Evolutionary conservation across 2,113 vertebrate species (phyloP).

Genomic region (Pterophyllum scalare): DNA sequence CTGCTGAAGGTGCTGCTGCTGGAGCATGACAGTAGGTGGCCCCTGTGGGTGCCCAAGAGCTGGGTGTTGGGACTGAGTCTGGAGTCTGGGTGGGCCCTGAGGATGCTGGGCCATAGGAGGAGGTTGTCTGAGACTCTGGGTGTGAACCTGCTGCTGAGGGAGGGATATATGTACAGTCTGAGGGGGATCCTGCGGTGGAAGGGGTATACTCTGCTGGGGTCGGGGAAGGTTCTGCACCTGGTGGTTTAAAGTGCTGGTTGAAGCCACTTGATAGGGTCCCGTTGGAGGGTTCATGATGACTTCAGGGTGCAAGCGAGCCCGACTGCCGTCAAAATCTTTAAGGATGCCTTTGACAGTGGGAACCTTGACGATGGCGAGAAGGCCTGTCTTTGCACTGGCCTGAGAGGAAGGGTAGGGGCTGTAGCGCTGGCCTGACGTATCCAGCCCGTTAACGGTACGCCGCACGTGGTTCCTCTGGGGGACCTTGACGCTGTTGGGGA

Average conservation of each 20-base stretch:
- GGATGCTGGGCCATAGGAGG: constrained; percentile 74
- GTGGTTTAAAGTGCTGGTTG: constrained; percentile 98
- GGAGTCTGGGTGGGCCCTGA: constrained; percentile 76
- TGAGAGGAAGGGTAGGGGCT: constrained; percentile 96
- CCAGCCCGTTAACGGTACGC: constrained; percentile 97
- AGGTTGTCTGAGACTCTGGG: constrained; percentile 79
- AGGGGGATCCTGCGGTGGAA: constrained; percentile 79
- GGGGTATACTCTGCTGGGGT: constrained; percentile 71
- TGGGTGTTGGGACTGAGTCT: constrained; percentile 76
- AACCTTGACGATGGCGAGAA: constrained; percentile 94
- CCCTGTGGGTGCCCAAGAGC: constrained; percentile 76
- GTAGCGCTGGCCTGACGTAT: constrained; percentile 97
- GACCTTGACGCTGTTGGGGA: constrained; percentile 99
- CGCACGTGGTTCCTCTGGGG: constrained; percentile 98
- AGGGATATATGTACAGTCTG: constrained; percentile 77
- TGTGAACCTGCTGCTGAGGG: constrained; percentile 73
- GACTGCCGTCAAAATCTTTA: constrained; percentile 96
- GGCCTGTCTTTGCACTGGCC: constrained; percentile 91
- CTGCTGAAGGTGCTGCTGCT: constrained; percentile 83
- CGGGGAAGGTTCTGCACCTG: constrained; percentile 85
- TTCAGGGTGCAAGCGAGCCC: constrained; percentile 91
- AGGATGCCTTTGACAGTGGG: constrained; percentile 91
- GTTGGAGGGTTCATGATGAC: constrained; percentile 92
- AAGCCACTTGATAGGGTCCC: constrained; percentile 85
- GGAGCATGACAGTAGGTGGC: constrained; percentile 82